These are phyloP conservation scores for Coccyzus lansbergi DNA, from an alignment of 2,797 vertebrate species.

Conservation along the genomic window DNA sequence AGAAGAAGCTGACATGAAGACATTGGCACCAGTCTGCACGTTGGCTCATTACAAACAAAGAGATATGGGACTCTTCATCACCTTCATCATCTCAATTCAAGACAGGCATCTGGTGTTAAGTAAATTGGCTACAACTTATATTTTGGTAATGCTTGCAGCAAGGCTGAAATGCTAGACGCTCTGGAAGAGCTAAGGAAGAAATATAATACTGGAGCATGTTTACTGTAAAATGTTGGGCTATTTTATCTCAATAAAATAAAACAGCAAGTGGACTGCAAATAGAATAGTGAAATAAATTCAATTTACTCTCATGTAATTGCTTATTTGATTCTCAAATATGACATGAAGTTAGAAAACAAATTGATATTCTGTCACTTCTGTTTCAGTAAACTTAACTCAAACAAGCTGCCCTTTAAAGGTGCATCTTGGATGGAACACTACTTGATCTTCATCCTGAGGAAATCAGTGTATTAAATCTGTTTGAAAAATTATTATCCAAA, in stretches of 20 bases:
- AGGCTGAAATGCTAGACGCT: not conserved
- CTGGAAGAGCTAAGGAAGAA: slow-evolving; percentile 24
- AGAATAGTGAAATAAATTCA: slow-evolving; percentile 74
- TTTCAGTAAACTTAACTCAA: slow-evolving; percentile 67
- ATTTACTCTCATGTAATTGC: slow-evolving; percentile 73
- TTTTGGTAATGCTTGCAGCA: not conserved
- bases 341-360: slow-evolving; percentile 73
- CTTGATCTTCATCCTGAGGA: slow-evolving; percentile 70
- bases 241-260: slow-evolving; percentile 48
- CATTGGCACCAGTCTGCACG: not conserved
- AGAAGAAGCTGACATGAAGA: not conserved
- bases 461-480: slow-evolving; percentile 58
- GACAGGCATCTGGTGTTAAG: not conserved
- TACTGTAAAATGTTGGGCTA: slow-evolving; percentile 33
- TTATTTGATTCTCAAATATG: slow-evolving; percentile 76
- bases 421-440: slow-evolving; percentile 27
- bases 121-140: not conserved
- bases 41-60: not conserved
- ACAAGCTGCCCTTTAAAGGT: slow-evolving; percentile 65
- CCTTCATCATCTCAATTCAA: not conserved
- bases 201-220: slow-evolving; percentile 19
- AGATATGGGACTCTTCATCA: not conserved
- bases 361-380: slow-evolving; percentile 76
- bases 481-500: slow-evolving; percentile 63
- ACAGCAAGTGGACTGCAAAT: slow-evolving; percentile 44